Evolutionary conservation across 2,113 vertebrate species (phyloP).

Genomic region (Oophaga pumilio): DNA sequence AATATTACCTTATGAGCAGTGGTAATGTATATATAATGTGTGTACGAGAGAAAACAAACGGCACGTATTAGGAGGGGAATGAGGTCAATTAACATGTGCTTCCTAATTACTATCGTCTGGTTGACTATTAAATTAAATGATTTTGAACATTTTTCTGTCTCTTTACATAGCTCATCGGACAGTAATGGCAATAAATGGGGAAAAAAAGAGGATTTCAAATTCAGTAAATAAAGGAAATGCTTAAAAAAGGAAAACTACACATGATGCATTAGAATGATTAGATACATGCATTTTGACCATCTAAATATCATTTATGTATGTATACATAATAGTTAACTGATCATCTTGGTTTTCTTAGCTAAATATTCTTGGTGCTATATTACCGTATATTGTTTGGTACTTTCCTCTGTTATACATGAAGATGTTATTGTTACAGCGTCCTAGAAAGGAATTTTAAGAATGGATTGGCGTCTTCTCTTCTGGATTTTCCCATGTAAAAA

Average conservation of each 20-base stretch:
- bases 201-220: background rate
- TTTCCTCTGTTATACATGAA: no score
- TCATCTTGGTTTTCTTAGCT: no score
- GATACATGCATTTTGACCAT: no score
- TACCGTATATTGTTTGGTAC: no score
- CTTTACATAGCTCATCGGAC: background rate
- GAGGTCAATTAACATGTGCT: constrained; percentile 31
- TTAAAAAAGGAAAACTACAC: background rate
- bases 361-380: no score
- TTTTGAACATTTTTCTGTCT: constrained; percentile 18
- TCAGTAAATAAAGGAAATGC: background rate
- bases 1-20: constrained; percentile 44
- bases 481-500: no score
- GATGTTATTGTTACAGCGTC: no score
- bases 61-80: background rate
- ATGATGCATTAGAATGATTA: no score
- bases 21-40: constrained; percentile 45
- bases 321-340: no score
- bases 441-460: no score
- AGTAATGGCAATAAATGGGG: background rate
- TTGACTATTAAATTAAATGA: constrained; percentile 9
- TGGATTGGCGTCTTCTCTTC: no score
- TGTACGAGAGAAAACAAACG: constrained; percentile 29
- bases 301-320: no score
- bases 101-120: constrained; percentile 22